Conservation (phyloP, 2,113 vertebrate species). For the Mesoclemmys tuberculata region DNA sequence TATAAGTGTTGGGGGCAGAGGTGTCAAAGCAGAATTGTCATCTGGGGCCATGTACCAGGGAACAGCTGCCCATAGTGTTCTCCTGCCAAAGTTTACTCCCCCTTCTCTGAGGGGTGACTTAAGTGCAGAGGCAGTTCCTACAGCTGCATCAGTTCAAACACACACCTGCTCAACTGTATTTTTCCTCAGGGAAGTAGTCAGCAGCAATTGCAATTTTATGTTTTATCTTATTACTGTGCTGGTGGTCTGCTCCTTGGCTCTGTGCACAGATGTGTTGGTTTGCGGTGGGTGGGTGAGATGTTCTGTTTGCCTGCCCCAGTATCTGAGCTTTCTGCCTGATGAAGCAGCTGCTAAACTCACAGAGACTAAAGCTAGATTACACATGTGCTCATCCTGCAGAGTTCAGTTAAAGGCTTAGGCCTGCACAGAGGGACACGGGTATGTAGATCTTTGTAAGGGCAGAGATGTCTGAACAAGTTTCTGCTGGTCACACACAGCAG, state of each 20-base stretch:
- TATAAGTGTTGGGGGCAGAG: background rate
- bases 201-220: conserved; percentile 16
- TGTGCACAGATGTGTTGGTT: background rate
- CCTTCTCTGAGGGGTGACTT: conserved; percentile 47
- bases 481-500: background rate
- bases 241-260: conserved; percentile 17
- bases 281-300: background rate
- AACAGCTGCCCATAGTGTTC: background rate
- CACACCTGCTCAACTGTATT: conserved; percentile 56
- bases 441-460: conserved; percentile 8
- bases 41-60: background rate
- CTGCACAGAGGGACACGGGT: rapidly evolving
- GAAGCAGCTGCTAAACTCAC: conserved; percentile 51
- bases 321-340: conserved; percentile 22
- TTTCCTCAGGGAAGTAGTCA: conserved; percentile 48
- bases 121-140: conserved; percentile 41
- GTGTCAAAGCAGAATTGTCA: conserved; percentile 6
- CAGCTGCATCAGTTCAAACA: conserved; percentile 23
- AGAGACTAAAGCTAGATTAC: conserved; percentile 5
- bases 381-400: conserved; percentile 16
- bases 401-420: conserved; percentile 59
- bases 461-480: background rate
- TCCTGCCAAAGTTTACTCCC: background rate
- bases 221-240: background rate
- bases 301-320: conserved; percentile 1